Evolutionary conservation across 2,113 vertebrate species (phyloP), one percentile per base, ranked within the genome.

Genomic region (Indicator maculatus): DNA sequence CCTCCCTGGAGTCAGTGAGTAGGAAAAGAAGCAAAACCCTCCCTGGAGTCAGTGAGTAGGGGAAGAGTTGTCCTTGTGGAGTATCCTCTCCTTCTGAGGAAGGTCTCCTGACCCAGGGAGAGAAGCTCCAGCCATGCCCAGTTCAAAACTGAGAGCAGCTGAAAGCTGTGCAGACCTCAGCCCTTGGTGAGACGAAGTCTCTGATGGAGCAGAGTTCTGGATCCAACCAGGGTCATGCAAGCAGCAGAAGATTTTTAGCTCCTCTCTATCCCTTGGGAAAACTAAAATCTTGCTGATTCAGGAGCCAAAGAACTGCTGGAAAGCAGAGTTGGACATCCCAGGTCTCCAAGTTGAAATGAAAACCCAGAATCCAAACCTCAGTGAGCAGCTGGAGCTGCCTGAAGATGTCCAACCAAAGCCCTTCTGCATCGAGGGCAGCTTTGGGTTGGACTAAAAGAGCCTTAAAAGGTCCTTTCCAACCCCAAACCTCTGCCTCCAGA

Each of bases 351-450:
- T 88, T 64, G 38, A 5, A 30, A 38, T 24, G 11, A 20, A 70
- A 56, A 60, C 61, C 6, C 5, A 16, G 0, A 12, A 12, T 12
- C 47, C 47, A 23, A 39, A 26, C 7, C 2, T 26, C 31, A 11
- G 53, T 53, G 59, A 89, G 11, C 26, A 41, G 19, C 21, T 8
- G 8, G 63, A 26, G 50, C 27, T 27, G 8, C 27, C 13, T 20
- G 41, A 11, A 77, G 30, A 33, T 31, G 24, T 31, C 69, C 27
- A 47, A 26, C 14, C 56, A 24, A 47, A 84, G 83, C 4, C 3
- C 16, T 9, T 72, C n/a, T 11, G 17, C 9, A 9, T 21, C 47
- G 12, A 21, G 47, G 21, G 10, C 10, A 50, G 47, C 20, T 50
- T 50, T 50, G 23, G 47, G 10, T 23, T 50, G 47, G 47, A 11